Base-by-base conservation (phyloP, 2,888 invertebrate genomes). In the Marronus borbonicus region DNA sequence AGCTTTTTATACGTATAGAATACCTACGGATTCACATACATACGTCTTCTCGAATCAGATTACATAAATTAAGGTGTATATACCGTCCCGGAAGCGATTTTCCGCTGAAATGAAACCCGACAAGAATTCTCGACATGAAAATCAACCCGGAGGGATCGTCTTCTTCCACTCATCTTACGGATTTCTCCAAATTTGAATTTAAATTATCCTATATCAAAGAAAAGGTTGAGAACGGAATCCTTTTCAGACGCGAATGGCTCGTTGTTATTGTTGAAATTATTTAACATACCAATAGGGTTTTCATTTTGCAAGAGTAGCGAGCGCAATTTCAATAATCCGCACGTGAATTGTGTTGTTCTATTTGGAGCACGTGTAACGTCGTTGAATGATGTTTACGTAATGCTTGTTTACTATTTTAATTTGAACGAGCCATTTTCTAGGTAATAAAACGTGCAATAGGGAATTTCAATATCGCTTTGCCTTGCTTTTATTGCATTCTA, bases 221-320 rank as follows among this genome's bases (percentile, higher is more conserved):
- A 44, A 44, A 66, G 44, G 66, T 44, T 39, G 66, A 64, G n/a
- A 36, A 8, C 49, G 39, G 10, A 20, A 39, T 44, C 39, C 66
- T 8, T 17, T 66, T 39, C 66, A 36, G n/a, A 44, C 39, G 66
- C 14, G 66, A 66, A 66, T n/a, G 12, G 28, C 60, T 3, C 24
- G 76, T 49, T 49, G 58, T 65, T 65, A 49, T 50, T 76, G 58
- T 76, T 28, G 49, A 69, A 64, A 52, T 68, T 66, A 55, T 74
- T 70, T 70, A 52, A 70, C 70, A 70, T 70, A 66, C 66, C 44
- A 17, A 66, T 66, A 66, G 39, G 10, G 36, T 28, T 64, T 36
- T 28, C 64, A 52, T 52, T 52, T 52, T 52, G 17, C 3, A 24
- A 12, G 24, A 10, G 12, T 20, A 20, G 28, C 7, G 60, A 20